These are phyloP conservation scores for Fragum fragum DNA, from an alignment of 2,888 invertebrate species.

Conservation along the genomic window DNA sequence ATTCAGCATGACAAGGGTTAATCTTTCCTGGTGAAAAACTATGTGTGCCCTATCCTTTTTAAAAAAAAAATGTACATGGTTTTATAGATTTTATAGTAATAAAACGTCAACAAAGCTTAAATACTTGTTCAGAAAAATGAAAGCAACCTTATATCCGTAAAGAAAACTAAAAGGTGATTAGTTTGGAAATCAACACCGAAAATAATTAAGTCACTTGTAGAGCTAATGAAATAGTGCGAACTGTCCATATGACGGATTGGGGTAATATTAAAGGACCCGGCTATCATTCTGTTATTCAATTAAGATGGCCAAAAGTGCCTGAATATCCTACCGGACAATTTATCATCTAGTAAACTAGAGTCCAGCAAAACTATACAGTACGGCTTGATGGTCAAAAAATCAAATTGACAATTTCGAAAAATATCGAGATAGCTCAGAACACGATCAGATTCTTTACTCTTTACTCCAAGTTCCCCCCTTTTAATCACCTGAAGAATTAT, in stretches of 20 bases:
- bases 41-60: too few relatives aligned
- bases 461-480: too few relatives aligned
- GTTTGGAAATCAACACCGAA: slow-evolving; percentile 10
- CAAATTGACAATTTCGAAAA: too few relatives aligned
- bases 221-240: slow-evolving; percentile 60
- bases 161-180: slow-evolving; percentile 1
- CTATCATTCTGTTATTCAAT: slow-evolving; percentile 64
- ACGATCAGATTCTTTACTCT: too few relatives aligned
- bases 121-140: too few relatives aligned
- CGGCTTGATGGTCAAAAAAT: neutral
- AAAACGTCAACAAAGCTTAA: too few relatives aligned
- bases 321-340: slow-evolving; percentile 41
- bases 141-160: neutral
- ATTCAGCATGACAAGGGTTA: too few relatives aligned
- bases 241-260: slow-evolving; percentile 64
- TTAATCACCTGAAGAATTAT: too few relatives aligned
- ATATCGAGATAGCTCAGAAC: too few relatives aligned
- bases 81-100: too few relatives aligned
- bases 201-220: slow-evolving; percentile 45
- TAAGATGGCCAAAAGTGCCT: slow-evolving; percentile 54
- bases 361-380: neutral
- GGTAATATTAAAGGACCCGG: slow-evolving; percentile 41
- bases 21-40: too few relatives aligned
- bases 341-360: slow-evolving; percentile 20
- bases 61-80: too few relatives aligned